Evolutionary conservation across 2,888 invertebrate genomes (phyloP).

Genomic region (Orthosia gracilis): DNA sequence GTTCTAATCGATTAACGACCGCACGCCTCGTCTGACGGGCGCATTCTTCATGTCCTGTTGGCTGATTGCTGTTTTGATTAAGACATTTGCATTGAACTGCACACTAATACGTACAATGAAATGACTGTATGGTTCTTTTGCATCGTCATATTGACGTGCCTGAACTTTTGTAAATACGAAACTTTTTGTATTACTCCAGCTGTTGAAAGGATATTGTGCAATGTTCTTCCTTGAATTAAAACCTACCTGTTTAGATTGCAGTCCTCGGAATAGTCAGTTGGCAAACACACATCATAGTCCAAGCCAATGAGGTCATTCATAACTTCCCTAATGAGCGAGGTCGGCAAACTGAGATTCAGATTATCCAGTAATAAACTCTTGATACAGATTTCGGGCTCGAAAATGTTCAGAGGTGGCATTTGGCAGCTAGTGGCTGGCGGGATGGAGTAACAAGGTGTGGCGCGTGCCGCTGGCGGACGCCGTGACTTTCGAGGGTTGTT

Average conservation of each 20-base stretch:
- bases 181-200: neutral
- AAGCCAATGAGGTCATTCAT: slow-evolving; percentile 61
- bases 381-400: slow-evolving; percentile 45
- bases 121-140: slow-evolving; percentile 19
- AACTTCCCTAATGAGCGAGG: slow-evolving; percentile 53
- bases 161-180: slow-evolving; percentile 7
- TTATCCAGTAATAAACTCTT: slow-evolving; percentile 56
- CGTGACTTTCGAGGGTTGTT: slow-evolving; percentile 84
- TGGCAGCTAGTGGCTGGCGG: slow-evolving; percentile 59
- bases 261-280: slow-evolving; percentile 52
- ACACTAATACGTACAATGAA: slow-evolving; percentile 19
- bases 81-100: slow-evolving; percentile 51
- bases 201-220: slow-evolving; percentile 13
- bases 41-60: slow-evolving; percentile 78
- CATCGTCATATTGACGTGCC: neutral
- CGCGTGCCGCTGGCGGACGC: slow-evolving; percentile 81
- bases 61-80: slow-evolving; percentile 72
- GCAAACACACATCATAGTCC: slow-evolving; percentile 55
- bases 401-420: slow-evolving; percentile 58
- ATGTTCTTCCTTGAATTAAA: slow-evolving; percentile 10
- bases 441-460: slow-evolving; percentile 76
- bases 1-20: slow-evolving; percentile 85
- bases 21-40: slow-evolving; percentile 76
- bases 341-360: slow-evolving; percentile 50
- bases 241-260: slow-evolving; percentile 37